Base-by-base conservation (phyloP, 1,140 invertebrate genomes). In the Pseudomyrmex pallidus region DNA sequence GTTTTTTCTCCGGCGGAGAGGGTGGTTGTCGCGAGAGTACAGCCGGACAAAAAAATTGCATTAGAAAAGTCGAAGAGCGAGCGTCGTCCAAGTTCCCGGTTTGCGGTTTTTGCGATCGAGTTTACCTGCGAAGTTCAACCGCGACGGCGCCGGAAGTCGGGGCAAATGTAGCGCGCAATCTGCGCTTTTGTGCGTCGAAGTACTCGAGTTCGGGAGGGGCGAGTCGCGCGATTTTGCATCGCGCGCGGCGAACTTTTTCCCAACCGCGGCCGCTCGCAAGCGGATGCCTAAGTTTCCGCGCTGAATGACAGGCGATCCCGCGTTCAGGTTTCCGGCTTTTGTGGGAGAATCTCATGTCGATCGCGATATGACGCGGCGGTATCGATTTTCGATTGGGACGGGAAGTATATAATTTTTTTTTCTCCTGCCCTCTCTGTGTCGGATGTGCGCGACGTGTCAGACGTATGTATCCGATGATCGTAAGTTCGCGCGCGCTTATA, bases 131-230 rank as follows among this genome's bases (percentile, higher is more conserved):
- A 15, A 80, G 56, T 72, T 80, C 22, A 2, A 17, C 15, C 15
- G 22, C 20, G 35, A 5, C 35, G 35, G 35, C 35, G 35, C 54
- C n/a, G 13, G 13, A 1, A 15, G 44, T 22, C 63, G 17, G 57
- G 54, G 52, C n/a, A 70, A 80, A 80, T 72, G 66, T 72, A 72
- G 57, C 76, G 76, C 66, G 76, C 76, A 80, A 80, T 80, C 76
- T 80, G 54, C 54, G 66, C 66, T 80, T 80, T 72, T 80, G 66
- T 80, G 54, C 54, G 44, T 17, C 48, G 52, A 20, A 46, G 64
- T 7, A 59, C 44, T 70, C 66, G 25, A 52, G 44, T 64, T 50
- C n/a, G 22, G 76, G 35, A 7, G 35, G 5, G 35, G 35, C n/a
- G 54, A 72, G 25, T 35, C 25, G 59, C 76, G 48, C n/a, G 76